Evolutionary conservation across 2,797 vertebrate species (phyloP).

Genomic region (Hydrophis major): DNA sequence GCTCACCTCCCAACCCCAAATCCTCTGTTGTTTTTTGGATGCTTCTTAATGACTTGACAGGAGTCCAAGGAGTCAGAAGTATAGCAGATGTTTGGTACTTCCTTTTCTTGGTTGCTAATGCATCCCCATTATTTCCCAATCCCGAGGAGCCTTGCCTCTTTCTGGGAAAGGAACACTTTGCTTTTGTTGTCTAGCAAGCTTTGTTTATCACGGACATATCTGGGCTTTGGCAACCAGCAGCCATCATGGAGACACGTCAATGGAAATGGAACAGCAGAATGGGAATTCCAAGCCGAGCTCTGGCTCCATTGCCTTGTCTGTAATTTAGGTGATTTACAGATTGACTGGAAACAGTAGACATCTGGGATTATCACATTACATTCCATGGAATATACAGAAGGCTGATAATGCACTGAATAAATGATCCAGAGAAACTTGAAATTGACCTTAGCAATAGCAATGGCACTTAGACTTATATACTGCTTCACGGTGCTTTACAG

Average conservation of each 20-base stretch:
- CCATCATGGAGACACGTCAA: constrained; percentile 31
- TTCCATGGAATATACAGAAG: constrained; percentile 22
- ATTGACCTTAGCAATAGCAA: neutral
- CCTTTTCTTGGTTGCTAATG: constrained; percentile 60
- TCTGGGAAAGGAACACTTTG: constrained; percentile 38
- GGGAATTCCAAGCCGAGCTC: constrained; percentile 47
- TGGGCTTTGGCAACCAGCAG: constrained; percentile 39
- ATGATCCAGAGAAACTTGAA: neutral
- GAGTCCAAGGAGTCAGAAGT: constrained; percentile 50
- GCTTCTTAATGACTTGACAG: constrained; percentile 56
- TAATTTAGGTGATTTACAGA: constrained; percentile 38
- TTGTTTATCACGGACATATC: constrained; percentile 52
- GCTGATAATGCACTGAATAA: neutral
- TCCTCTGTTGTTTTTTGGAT: constrained; percentile 48
- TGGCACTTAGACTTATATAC: neutral
- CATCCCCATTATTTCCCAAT: constrained; percentile 55
- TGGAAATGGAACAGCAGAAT: constrained; percentile 19
- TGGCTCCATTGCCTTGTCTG: constrained; percentile 16
- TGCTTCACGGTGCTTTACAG: neutral
- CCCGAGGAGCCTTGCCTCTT: constrained; percentile 8
- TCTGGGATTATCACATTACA: constrained; percentile 20
- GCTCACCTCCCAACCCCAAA: constrained; percentile 13
- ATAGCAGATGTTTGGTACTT: constrained; percentile 55
- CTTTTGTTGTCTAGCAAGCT: constrained; percentile 46
- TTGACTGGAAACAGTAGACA: constrained; percentile 31